phyloP scores from a whole-genome alignment of 2,113 vertebrate genomes.

The Glaucidium brasilianum region DNA sequence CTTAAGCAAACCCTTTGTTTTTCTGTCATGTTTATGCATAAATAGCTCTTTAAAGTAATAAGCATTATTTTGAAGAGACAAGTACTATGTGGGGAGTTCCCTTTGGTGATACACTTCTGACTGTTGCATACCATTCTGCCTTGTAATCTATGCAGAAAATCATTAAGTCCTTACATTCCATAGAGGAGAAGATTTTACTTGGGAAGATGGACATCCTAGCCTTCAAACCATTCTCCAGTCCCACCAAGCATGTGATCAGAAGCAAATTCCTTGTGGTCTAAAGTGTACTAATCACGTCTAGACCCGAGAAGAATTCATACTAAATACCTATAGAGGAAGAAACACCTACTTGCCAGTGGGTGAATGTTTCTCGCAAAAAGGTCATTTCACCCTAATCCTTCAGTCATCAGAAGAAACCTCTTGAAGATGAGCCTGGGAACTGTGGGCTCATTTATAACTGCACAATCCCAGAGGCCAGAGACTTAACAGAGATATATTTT shows the following conservation, averaged over 20 bases:
- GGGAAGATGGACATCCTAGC: not conserved
- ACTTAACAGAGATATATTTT: not conserved
- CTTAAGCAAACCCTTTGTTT: not conserved
- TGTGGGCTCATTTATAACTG: not conserved
- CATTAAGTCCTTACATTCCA: not conserved
- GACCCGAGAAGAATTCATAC: not conserved
- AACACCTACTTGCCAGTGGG: not conserved
- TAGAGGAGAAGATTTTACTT: not conserved
- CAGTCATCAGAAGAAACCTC: not conserved
- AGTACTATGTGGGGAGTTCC: not conserved
- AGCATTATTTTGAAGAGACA: not conserved
- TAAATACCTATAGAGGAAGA: not conserved
- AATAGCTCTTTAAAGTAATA: not conserved
- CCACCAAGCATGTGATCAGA: not conserved
- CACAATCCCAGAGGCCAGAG: not conserved
- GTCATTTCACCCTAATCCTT: not conserved
- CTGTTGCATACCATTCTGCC: not conserved
- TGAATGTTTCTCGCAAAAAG: not conserved
- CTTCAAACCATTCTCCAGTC: not conserved
- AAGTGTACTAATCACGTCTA: not conserved
- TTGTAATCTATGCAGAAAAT: not conserved
- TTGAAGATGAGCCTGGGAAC: not conserved
- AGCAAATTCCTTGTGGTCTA: not conserved
- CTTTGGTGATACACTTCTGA: not conserved
- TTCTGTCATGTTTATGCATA: not conserved